phyloP scores from a whole-genome alignment of 2,888 invertebrate species.

The Ashinkailepas kermadecensis region DNA sequence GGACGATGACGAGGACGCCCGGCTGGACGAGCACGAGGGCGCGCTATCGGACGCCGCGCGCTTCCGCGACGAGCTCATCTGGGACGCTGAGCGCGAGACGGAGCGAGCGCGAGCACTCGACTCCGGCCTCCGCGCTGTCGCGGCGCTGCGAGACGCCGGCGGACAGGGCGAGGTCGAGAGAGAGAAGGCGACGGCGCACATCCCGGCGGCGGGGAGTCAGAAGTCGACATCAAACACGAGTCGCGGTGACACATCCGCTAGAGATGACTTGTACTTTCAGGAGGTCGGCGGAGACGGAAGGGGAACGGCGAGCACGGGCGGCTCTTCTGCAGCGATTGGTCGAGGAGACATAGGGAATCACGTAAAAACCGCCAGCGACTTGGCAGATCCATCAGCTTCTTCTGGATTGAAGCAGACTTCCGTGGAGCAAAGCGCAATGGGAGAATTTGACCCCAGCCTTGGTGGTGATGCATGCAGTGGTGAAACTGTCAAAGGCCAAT shows the following conservation, averaged over 20 bases:
- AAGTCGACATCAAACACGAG: neutral
- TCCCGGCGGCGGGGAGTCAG: neutral
- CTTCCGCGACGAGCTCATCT: neutral
- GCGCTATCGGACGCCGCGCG: neutral
- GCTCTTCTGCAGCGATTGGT: too few species aligned
- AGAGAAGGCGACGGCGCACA: neutral
- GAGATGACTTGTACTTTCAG: neutral
- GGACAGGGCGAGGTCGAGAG: neutral
- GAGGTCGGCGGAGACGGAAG: neutral
- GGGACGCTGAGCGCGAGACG: neutral
- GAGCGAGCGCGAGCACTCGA: neutral
- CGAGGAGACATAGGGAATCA: too few species aligned
- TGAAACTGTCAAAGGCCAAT: too few species aligned
- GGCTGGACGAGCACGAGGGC: neutral
- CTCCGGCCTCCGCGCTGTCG: neutral
- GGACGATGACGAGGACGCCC: neutral
- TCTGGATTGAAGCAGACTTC: too few species aligned
- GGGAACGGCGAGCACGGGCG: too few species aligned
- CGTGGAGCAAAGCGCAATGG: too few species aligned
- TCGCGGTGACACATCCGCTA: neutral
- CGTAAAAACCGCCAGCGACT: too few species aligned
- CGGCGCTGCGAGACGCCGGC: neutral
- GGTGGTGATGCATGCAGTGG: too few species aligned
- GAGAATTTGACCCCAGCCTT: too few species aligned
- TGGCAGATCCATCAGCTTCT: too few species aligned